Evolutionary conservation across 2,113 vertebrate species (phyloP).

Genomic region (Lepisosteus osseus): DNA sequence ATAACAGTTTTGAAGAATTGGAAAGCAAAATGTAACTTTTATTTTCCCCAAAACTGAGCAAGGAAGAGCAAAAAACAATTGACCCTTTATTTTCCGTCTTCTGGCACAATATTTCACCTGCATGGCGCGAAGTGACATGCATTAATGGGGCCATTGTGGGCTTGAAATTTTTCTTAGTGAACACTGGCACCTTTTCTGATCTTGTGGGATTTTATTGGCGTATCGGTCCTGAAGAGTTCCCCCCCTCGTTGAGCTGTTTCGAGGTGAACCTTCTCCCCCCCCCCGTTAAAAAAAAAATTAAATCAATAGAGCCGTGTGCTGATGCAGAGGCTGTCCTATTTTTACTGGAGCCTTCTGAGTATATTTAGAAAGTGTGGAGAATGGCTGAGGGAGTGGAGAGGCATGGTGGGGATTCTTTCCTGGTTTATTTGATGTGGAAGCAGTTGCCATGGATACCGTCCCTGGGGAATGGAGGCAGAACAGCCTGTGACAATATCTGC

Average conservation of each 20-base stretch:
- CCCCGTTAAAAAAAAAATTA: too few species aligned
- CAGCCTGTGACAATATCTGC: constrained; percentile 50
- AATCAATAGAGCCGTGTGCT: background rate
- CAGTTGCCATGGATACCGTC: constrained; percentile 67
- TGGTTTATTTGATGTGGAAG: constrained; percentile 41
- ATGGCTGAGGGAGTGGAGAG: constrained; percentile 24
- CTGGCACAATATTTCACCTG: background rate
- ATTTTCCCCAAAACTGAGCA: background rate
- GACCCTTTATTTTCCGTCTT: too few species aligned
- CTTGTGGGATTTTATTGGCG: too few species aligned
- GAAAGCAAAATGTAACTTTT: background rate
- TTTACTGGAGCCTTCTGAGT: constrained; percentile 19
- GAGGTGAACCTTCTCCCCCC: too few species aligned
- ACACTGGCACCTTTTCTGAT: too few species aligned
- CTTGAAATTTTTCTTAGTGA: too few species aligned
- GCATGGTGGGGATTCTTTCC: constrained; percentile 38
- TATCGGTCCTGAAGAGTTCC: too few species aligned
- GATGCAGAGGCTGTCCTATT: constrained; percentile 1
- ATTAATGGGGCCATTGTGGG: background rate
- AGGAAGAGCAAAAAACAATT: too few species aligned
- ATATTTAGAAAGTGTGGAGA: constrained; percentile 30
- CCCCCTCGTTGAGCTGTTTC: too few species aligned
- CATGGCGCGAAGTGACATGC: background rate
- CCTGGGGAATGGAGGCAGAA: constrained; percentile 51
- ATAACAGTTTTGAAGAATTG: background rate